These are phyloP conservation scores for Ganaspis sp. DNA, from an alignment of 1,140 invertebrate genomes.

Conservation along the genomic window DNA sequence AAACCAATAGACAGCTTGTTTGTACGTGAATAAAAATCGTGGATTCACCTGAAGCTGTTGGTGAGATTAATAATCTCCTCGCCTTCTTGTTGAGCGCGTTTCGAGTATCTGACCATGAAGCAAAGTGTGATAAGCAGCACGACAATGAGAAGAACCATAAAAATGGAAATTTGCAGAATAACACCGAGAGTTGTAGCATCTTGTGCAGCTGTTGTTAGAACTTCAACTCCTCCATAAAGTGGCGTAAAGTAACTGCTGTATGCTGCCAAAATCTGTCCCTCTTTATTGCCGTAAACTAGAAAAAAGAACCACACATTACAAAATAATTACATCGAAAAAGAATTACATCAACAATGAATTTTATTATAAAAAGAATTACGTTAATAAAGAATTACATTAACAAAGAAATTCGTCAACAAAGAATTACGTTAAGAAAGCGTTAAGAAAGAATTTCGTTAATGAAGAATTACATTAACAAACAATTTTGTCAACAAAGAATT, in stretches of 20 bases:
- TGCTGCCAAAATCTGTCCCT: conserved; percentile 62
- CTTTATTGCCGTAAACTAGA: conserved; percentile 65
- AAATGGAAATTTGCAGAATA: conserved; percentile 77
- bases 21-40: conserved; percentile 37
- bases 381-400: no score
- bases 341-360: no score
- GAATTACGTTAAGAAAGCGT: no score
- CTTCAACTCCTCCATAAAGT: conserved; percentile 68
- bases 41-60: conserved; percentile 80
- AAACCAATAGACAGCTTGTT: not conserved
- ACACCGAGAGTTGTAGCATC: conserved; percentile 65
- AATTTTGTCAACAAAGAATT: no score
- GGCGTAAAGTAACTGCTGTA: conserved; percentile 71
- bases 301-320: no score
- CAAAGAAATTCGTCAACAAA: no score
- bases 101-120: conserved; percentile 83
- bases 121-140: conserved; percentile 82
- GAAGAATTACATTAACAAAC: no score
- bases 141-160: conserved; percentile 81
- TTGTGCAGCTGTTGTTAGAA: conserved; percentile 51
- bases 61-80: conserved; percentile 85
- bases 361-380: no score
- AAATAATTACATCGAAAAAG: no score
- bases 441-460: no score
- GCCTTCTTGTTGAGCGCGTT: conserved; percentile 84